Evolutionary conservation across 2,888 invertebrate genomes (phyloP).

Genomic region (Drosophila longiperda): DNA sequence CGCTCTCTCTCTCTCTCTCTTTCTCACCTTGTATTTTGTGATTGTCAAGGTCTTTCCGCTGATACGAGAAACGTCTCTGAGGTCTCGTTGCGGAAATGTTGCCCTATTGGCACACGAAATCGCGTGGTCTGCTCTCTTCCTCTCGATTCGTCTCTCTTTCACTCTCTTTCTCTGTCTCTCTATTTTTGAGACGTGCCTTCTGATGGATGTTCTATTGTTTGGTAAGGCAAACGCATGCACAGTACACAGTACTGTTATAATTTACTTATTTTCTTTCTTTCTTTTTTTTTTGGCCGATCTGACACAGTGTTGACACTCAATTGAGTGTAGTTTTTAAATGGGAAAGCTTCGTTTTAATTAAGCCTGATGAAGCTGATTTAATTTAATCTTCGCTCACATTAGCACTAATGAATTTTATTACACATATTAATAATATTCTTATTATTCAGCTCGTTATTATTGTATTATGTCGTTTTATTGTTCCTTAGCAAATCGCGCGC

Average conservation of each 20-base stretch:
- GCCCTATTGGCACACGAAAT: conserved; percentile 50
- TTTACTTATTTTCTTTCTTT: conserved; percentile 25
- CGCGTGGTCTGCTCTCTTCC: conserved; percentile 43
- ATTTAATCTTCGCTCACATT: conserved; percentile 71
- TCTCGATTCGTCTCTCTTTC: neutral
- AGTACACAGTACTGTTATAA: conserved; percentile 28
- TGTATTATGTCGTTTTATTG: neutral
- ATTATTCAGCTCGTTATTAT: neutral
- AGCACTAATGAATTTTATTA: conserved; percentile 77
- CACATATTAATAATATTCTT: neutral
- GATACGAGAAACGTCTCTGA: conserved; percentile 13
- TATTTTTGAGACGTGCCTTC: neutral
- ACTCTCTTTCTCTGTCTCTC: neutral
- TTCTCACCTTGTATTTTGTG: conserved; percentile 48
- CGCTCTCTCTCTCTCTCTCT: neutral
- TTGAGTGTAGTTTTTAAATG: conserved; percentile 71
- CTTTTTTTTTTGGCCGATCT: conserved; percentile 27
- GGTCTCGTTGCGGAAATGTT: conserved; percentile 43
- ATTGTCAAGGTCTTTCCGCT: conserved; percentile 52
- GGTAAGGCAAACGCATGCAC: conserved; percentile 46
- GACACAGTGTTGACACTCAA: conserved; percentile 63
- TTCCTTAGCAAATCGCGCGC: neutral
- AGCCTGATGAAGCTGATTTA: conserved; percentile 78
- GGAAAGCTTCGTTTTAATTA: conserved; percentile 78
- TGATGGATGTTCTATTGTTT: conserved; percentile 52